These are phyloP conservation scores for Bubalus kerabau DNA, from an alignment of 2,113 vertebrate species.

Conservation along the genomic window DNA sequence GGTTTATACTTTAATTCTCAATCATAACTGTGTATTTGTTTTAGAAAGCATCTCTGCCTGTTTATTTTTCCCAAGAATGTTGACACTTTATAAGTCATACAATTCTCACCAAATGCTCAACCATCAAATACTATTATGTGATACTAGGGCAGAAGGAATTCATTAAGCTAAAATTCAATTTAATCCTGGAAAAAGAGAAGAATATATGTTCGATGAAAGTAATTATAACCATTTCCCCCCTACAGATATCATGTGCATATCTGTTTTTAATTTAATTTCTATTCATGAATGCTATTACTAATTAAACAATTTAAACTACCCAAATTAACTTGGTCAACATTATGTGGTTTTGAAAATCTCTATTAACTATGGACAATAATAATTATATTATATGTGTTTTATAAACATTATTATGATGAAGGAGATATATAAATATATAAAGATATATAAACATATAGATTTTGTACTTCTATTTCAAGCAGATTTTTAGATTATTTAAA, in stretches of 20 bases:
- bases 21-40: background rate
- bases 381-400: background rate
- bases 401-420: background rate
- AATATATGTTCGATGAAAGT: background rate
- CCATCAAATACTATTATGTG: background rate
- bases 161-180: conserved; percentile 39
- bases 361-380: background rate
- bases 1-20: conserved; percentile 4
- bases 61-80: background rate
- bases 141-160: background rate
- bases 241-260: background rate
- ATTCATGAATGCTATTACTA: background rate
- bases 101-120: background rate
- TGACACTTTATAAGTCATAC: background rate
- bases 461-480: background rate
- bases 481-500: background rate
- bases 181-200: conserved; percentile 13
- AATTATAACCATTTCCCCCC: background rate
- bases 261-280: conserved; percentile 27
- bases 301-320: conserved; percentile 14
- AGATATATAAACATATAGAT: background rate
- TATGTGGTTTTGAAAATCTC: background rate
- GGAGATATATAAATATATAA: background rate
- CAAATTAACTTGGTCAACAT: background rate
- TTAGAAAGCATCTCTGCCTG: background rate